Evolutionary conservation across 2,888 invertebrate species (phyloP), one percentile per base, ranked within the genome.

Genomic region (Nesidiocoris tenuis): DNA sequence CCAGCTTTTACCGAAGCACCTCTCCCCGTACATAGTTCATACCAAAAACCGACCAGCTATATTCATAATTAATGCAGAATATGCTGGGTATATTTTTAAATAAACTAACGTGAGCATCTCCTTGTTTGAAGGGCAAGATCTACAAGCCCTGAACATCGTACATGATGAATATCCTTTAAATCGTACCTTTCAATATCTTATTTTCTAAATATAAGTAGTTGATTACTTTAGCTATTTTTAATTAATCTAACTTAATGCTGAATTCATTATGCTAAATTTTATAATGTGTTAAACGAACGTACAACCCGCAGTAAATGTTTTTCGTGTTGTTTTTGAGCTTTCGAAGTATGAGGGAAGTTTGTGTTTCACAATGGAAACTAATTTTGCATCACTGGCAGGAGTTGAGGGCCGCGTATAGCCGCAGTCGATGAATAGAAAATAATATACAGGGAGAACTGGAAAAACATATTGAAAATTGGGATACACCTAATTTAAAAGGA

Each of bases 1-100:
- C 70, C n/a, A 9, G 25, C 70, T 70, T 70, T 24, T 59, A 59
- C 25, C 39, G 39, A 39, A 39, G 39, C 39, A 39, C 39, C 39
- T 39, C 39, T 3, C 3, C 5, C 5, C 39, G 39, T 39, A 39
- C 39, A 39, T 7, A 12, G 39, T 39, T 39, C 39, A 39, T 39
- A 39, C 39, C 12, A 3, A 39, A 39, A 39, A 39, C 39, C 39
- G 39, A 39, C 61, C 21, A n/a, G 24, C 70, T n/a, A 70, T 70
- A 70, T 59, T 54, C 23, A 70, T 70, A 70, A 70, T 70, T 70
- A 61, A 70, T 67, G 67, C 67, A 67, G 67, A n/a, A 25, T 12
- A 39, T 39, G 39, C 39, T n/a, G 17, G 17, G 5, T 3, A 1
- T 63, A 22, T 63, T 22, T 59, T 63, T 12, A 63, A 21, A 63